A percentile compares a stretch with the other conserved stretches of the same genome.
These are phyloP conservation scores for Parus major DNA, from an alignment of 2,113 vertebrate genomes.

Conservation along the genomic window DNA sequence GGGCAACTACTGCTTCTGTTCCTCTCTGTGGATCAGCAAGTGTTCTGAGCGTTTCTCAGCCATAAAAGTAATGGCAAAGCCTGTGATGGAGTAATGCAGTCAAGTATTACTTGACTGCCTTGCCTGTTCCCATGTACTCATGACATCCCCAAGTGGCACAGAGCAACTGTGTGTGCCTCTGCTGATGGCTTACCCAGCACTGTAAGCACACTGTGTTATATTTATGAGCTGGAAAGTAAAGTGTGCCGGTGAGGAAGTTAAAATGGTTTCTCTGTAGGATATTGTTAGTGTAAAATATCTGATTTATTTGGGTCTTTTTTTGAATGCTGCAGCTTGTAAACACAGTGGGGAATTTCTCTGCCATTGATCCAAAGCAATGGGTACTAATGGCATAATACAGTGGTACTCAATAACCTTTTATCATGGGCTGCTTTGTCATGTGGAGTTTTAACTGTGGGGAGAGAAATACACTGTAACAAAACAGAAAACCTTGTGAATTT, in stretches of 20 bases:
- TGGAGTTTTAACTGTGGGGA: slow-evolving; percentile 31
- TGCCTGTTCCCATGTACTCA: neutral
- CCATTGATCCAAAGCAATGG: slow-evolving; percentile 66
- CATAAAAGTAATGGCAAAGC: neutral
- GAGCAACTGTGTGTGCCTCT: neutral
- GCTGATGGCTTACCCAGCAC: neutral
- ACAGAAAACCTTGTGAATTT: neutral
- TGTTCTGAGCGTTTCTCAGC: neutral
- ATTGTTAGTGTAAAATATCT: slow-evolving; percentile 59
- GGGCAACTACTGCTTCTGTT: neutral
- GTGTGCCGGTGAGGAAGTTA: slow-evolving; percentile 51
- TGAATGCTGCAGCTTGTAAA: slow-evolving; percentile 58
- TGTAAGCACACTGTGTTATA: slow-evolving; percentile 10
- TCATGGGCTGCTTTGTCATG: slow-evolving; percentile 51
- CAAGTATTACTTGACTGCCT: neutral
- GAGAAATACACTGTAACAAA: neutral
- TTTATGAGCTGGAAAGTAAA: slow-evolving; percentile 59
- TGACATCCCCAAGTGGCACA: neutral
- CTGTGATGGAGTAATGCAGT: neutral
- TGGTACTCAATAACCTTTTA: slow-evolving; percentile 56
- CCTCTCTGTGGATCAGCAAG: neutral
- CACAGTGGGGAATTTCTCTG: slow-evolving; percentile 51
- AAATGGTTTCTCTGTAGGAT: slow-evolving; percentile 47
- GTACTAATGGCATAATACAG: slow-evolving; percentile 58
- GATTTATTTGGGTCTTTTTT: slow-evolving; percentile 51